These are phyloP conservation scores for Epicampocera succincta DNA, from an alignment of 2,888 invertebrate species.

Conservation along the genomic window DNA sequence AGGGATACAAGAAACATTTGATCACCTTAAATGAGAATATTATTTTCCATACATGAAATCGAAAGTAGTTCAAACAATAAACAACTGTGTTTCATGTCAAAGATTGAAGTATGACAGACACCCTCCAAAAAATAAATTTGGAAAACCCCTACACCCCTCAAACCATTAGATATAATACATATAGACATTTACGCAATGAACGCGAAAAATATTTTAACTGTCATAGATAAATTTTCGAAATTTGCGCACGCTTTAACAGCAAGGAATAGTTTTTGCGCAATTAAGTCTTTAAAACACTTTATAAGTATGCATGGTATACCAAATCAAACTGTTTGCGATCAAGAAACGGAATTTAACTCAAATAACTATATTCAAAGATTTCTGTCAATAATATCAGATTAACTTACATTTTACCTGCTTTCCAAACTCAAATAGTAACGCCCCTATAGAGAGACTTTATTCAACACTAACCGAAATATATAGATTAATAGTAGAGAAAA, in stretches of 20 bases:
- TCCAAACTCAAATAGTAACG: neutral
- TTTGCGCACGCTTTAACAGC: slow-evolving; percentile 6
- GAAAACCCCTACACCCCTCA: slow-evolving; percentile 4
- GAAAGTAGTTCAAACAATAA: slow-evolving; percentile 2
- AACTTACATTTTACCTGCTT: slow-evolving; percentile 2
- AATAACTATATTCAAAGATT: slow-evolving; percentile 14
- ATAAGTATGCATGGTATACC: neutral
- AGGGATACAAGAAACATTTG: slow-evolving; percentile 18
- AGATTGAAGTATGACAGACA: neutral
- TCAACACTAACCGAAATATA: slow-evolving; percentile 17
- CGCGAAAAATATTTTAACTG: too few relatives aligned
- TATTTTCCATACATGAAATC: slow-evolving; percentile 23
- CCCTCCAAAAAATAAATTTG: slow-evolving; percentile 12
- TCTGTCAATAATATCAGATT: slow-evolving; percentile 19
- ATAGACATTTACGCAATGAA: neutral
- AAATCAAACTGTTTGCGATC: neutral
- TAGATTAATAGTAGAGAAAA: slow-evolving; percentile 16
- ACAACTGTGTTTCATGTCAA: neutral
- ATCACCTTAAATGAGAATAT: slow-evolving; percentile 4
- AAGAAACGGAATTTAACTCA: neutral
- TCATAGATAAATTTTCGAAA: neutral
- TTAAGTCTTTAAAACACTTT: slow-evolving; percentile 9
- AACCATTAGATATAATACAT: slow-evolving; percentile 23
- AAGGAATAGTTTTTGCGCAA: neutral
- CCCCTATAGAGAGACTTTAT: slow-evolving; percentile 10